phyloP scores from a whole-genome alignment of 2,113 vertebrate genomes.

The Chaetura pelagica region DNA sequence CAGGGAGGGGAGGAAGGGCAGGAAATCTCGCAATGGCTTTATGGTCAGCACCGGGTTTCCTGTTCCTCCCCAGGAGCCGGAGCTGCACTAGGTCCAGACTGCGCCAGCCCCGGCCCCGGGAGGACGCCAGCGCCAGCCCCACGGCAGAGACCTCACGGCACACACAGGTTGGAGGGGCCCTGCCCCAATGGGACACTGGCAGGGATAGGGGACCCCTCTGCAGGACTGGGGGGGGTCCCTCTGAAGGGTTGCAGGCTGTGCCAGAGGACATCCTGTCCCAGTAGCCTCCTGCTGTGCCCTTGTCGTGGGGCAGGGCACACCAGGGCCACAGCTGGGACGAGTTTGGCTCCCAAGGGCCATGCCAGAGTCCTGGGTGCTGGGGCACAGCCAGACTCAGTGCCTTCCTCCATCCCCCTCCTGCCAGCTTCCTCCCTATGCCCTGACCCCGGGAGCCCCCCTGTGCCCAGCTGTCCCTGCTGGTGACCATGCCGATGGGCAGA shows the following conservation, averaged over 20 bases:
- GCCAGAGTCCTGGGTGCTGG: fast-evolving
- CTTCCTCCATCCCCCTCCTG: not conserved
- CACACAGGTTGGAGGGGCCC: not conserved
- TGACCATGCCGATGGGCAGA: not conserved
- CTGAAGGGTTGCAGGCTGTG: not conserved
- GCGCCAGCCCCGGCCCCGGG: not conserved
- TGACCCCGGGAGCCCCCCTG: no score
- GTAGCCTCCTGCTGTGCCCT: not conserved
- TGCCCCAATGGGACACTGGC: fast-evolving
- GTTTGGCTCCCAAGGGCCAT: fast-evolving
- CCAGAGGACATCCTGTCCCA: not conserved
- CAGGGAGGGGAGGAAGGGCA: conserved; percentile 12
- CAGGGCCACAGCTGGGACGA: fast-evolving
- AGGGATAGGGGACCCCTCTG: not conserved
- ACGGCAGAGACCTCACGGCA: not conserved
- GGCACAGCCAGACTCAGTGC: fast-evolving
- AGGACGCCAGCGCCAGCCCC: not conserved
- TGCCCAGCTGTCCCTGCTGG: fast-evolving
- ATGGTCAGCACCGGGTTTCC: conserved; percentile 54
- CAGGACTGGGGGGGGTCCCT: not conserved
- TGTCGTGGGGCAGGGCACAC: no score
- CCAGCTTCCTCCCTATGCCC: fast-evolving
- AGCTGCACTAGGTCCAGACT: not conserved
- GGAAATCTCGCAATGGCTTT: conserved; percentile 71
- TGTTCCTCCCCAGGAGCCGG: not conserved